Base-by-base conservation (phyloP, 2,113 vertebrate genomes). In the Indicator indicator region DNA sequence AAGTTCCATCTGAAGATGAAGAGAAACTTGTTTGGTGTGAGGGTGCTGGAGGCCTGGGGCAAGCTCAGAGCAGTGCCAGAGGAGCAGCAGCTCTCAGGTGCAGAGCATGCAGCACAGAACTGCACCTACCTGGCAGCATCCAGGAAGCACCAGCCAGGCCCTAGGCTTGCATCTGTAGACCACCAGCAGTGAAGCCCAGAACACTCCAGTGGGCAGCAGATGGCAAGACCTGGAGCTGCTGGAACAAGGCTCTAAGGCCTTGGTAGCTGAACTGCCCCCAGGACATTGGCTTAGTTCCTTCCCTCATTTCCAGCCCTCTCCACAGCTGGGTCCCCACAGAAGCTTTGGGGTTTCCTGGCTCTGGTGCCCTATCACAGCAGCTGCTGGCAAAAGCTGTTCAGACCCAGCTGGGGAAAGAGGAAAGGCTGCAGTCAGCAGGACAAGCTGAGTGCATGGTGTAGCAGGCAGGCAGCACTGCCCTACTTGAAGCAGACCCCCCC, bases 401-500 rank as follows among this genome's bases (percentile, higher is more conserved):
- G 71, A 44, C 2, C 36, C 28, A 81, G 13, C 6, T 60, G 38
- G 14, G 63, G 42, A 76, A 77, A 55, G 48, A 81, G 32, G 52
- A 83, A 77, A 77, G 20, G 80, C 88, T 28, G 67, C 2, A 46
- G 46, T 16, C 46, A 46, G 15, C 54, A 75, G 24, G 36, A 30
- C 16, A 68, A 70, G 16, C 48, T 64, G 63, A 76, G 8, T 68
- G 68, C 70, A 71, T 42, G 4, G 2, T 54, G 69, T 56, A 60
- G 56, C 42, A 86, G 42, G 11, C 60, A 86, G 88, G 38, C 60
- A 83, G 8, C 42, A 80, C 4, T 38, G 32, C 86, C 76, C 76
- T 93, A 73, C 85, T 95, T 93, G 83, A 83, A 86, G 72, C 5
- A 73, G 69, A 92, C 62, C 44, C 90, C 73, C 92, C 83, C 89